Percentiles rank a stretch among this genome's conserved stretches.
Conservation (phyloP, 2,888 invertebrate genomes). For the Microctonus aethiopoides region DNA sequence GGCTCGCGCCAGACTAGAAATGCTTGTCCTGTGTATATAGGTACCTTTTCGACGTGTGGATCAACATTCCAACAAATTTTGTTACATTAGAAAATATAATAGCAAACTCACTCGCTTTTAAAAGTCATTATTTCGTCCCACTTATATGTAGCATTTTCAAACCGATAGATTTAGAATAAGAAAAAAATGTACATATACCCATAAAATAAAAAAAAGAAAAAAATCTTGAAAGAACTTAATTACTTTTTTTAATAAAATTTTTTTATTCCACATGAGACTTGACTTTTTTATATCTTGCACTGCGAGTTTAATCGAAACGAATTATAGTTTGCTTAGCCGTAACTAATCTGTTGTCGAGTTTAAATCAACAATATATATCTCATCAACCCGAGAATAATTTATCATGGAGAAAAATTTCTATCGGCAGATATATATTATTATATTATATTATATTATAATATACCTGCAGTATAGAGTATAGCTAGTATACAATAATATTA, state of each 20-base stretch:
- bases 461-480: background rate
- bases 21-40: constrained; percentile 52
- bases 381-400: constrained; percentile 2
- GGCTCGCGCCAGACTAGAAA: constrained; percentile 49
- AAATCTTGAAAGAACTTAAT: background rate
- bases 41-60: constrained; percentile 52
- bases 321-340: constrained; percentile 33
- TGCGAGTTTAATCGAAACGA: constrained; percentile 45
- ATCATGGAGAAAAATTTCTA: background rate
- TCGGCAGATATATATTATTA: background rate
- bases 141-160: background rate
- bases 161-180: too few relatives aligned
- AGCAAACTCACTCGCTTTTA: background rate
- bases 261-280: background rate
- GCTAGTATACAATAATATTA: constrained; percentile 8
- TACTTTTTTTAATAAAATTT: background rate
- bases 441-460: too few relatives aligned
- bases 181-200: background rate
- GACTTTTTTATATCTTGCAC: constrained; percentile 5
- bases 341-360: constrained; percentile 17
- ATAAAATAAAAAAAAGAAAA: constrained; percentile 14
- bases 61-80: constrained; percentile 16
- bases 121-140: constrained; percentile 11
- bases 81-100: background rate
- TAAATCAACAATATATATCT: constrained; percentile 23